These are phyloP conservation scores for Apamea sordens DNA, from an alignment of 2,888 invertebrate genomes.

Conservation along the genomic window DNA sequence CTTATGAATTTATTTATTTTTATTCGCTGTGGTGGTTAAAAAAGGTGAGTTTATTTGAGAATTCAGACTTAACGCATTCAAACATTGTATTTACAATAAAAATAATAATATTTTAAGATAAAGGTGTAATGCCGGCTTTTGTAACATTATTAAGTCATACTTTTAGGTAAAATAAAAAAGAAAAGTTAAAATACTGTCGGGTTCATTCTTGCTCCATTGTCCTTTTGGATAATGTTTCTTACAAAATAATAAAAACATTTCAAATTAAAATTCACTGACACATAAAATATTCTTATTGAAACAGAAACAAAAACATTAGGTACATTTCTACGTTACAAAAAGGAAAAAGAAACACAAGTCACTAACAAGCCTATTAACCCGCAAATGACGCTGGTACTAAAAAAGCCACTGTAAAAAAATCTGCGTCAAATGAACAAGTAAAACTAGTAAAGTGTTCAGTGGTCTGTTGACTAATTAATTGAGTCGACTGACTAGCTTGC, in stretches of 20 bases:
- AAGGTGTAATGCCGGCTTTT: neutral
- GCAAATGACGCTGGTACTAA: constrained; percentile 32
- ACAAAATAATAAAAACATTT: neutral
- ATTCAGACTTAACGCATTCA: neutral
- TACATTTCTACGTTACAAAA: neutral
- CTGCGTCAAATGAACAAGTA: constrained; percentile 62
- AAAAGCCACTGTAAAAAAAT: constrained; percentile 38
- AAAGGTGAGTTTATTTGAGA: neutral
- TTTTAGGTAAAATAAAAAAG: neutral
- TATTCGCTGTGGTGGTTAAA: neutral
- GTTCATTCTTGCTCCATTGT: neutral
- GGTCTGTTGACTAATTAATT: constrained; percentile 73
- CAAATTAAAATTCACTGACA: neutral
- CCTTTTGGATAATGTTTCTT: no score
- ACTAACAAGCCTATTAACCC: constrained; percentile 22
- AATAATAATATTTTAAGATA: neutral
- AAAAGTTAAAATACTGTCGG: no score
- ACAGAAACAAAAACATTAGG: neutral
- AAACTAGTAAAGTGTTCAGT: constrained; percentile 66
- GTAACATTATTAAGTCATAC: neutral
- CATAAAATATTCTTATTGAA: no score
- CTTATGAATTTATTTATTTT: neutral
- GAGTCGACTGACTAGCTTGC: constrained; percentile 70
- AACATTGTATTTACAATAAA: neutral
- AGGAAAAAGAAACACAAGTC: neutral